phyloP scores from a whole-genome alignment of 2,888 invertebrate species.

The Lepidochitona cinerea region DNA sequence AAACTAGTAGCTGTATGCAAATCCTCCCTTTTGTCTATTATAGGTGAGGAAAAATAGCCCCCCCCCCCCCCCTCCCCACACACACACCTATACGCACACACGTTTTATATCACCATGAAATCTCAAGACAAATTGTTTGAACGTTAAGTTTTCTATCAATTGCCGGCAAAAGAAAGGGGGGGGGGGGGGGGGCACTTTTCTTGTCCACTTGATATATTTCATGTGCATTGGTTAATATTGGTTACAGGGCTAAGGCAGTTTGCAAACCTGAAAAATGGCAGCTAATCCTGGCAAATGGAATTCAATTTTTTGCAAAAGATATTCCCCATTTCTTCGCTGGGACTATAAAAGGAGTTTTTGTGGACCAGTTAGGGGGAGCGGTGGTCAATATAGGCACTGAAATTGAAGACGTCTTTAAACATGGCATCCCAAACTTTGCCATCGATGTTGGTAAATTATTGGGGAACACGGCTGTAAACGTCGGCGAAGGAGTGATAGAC shows the following conservation, averaged over 20 bases:
- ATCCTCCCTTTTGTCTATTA: no score
- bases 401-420: conserved; percentile 9
- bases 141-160: no score
- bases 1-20: no score
- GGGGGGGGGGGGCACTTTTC: no score
- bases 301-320: conserved; percentile 9
- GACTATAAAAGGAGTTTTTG: background rate
- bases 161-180: no score
- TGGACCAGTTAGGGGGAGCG: conserved; percentile 7
- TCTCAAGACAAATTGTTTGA: no score
- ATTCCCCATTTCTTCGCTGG: conserved; percentile 14
- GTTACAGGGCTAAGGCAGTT: conserved; percentile 10
- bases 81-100: no score
- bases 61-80: no score
- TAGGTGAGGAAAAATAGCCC: no score
- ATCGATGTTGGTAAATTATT: conserved; percentile 5
- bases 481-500: conserved; percentile 4
- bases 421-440: background rate
- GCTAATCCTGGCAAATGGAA: conserved; percentile 10
- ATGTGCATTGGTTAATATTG: no score
- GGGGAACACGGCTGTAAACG: background rate
- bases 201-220: no score
- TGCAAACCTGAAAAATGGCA: conserved; percentile 15
- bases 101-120: no score
- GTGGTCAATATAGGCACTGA: conserved; percentile 9